A percentile compares a stretch with the other conserved stretches of the same genome.
These are phyloP conservation scores for Benitochromis conjunctus DNA, from an alignment of 2,113 vertebrate species.

Conservation along the genomic window DNA sequence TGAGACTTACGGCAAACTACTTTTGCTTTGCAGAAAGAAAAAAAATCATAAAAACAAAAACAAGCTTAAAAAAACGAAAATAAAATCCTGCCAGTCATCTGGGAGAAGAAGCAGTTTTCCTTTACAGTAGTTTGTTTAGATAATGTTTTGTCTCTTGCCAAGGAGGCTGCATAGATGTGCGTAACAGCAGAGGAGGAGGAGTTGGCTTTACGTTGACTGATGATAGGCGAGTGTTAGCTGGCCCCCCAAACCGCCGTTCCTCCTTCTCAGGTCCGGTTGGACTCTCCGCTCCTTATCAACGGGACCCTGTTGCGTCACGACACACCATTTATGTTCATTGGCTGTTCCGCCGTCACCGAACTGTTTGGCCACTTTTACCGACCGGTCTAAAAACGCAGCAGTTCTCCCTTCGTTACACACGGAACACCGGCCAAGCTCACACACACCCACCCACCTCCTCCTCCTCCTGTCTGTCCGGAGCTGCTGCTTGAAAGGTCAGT, in stretches of 20 bases:
- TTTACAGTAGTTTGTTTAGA: conserved; percentile 29
- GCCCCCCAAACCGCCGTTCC: conserved; percentile 72
- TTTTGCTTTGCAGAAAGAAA: background rate
- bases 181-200: conserved; percentile 76
- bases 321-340: conserved; percentile 82
- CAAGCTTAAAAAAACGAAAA: background rate
- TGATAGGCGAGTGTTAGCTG: conserved; percentile 75
- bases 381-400: background rate
- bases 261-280: conserved; percentile 79
- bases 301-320: conserved; percentile 86
- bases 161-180: conserved; percentile 64
- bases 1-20: conserved; percentile 27
- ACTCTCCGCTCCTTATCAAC: conserved; percentile 95
- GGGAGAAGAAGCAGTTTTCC: conserved; percentile 41
- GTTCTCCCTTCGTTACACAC: background rate
- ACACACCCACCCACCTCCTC: background rate
- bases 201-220: conserved; percentile 75
- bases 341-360: conserved; percentile 72
- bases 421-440: background rate
- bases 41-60: background rate
- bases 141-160: conserved; percentile 50
- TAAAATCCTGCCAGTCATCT: conserved; percentile 44
- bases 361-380: conserved; percentile 59
- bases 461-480: background rate
- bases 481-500: background rate